Percentiles rank a stretch among this genome's conserved stretches.
Evolutionary conservation across 2,888 invertebrate genomes (phyloP).

Genomic region (Heliconius aoede): DNA sequence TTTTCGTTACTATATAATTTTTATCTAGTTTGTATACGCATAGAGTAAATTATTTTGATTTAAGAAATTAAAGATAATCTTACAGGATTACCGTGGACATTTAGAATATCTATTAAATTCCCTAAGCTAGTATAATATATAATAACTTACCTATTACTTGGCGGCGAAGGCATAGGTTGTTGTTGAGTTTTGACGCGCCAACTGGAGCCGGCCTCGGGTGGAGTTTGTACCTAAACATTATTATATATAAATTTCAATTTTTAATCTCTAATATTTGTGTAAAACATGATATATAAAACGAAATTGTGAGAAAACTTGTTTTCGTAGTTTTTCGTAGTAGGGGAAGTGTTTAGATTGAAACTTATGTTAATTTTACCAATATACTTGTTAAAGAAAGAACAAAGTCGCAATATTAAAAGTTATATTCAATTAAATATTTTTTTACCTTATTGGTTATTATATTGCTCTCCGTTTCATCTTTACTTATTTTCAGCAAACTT

Average conservation of each 20-base stretch:
- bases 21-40: too few relatives aligned
- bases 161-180: conserved; percentile 16
- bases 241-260: background rate
- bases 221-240: conserved; percentile 29
- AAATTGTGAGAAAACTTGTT: too few relatives aligned
- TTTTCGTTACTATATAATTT: too few relatives aligned
- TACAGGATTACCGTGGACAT: too few relatives aligned
- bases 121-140: too few relatives aligned
- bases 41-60: too few relatives aligned
- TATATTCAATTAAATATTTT: background rate
- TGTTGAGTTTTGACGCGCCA: conserved; percentile 42
- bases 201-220: conserved; percentile 27
- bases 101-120: too few relatives aligned
- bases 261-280: background rate
- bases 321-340: too few relatives aligned
- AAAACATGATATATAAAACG: background rate
- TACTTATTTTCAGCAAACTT: conserved; percentile 75
- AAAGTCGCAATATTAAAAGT: background rate
- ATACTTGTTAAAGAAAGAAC: too few relatives aligned
- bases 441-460: conserved; percentile 65
- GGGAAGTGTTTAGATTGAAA: too few relatives aligned
- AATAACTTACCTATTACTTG: conserved; percentile 39
- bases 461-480: conserved; percentile 58
- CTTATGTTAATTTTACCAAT: too few relatives aligned
- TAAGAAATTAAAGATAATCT: too few relatives aligned